A percentile compares a stretch with the other conserved stretches of the same genome.
These are phyloP conservation scores for Centruroides vittatus DNA, from an alignment of 1,140 invertebrate genomes.

Conservation along the genomic window DNA sequence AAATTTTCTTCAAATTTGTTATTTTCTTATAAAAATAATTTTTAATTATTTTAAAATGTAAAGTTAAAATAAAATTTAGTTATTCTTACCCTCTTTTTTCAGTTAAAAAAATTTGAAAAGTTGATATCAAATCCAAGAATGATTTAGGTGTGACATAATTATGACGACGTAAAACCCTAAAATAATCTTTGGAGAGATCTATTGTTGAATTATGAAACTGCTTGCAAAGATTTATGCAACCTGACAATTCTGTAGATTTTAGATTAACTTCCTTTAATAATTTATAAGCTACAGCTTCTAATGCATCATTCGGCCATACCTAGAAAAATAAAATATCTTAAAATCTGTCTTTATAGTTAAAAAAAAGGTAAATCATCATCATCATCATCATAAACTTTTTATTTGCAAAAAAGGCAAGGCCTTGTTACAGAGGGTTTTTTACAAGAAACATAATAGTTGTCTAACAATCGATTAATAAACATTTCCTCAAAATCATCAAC, in stretches of 20 bases:
- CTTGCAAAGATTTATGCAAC: slow-evolving; percentile 15
- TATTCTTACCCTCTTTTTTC: slow-evolving; percentile 50
- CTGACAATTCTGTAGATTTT: slow-evolving; percentile 24
- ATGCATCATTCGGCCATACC: slow-evolving; percentile 76
- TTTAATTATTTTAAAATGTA: too few species aligned
- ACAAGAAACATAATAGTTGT: too few species aligned
- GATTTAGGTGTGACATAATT: slow-evolving; percentile 80
- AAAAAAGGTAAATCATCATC: too few species aligned
- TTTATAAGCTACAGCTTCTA: slow-evolving; percentile 74
- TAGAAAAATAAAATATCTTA: neutral
- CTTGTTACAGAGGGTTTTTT: too few species aligned
- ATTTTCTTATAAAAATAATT: too few species aligned
- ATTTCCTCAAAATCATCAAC: too few species aligned
- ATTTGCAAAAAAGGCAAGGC: too few species aligned
- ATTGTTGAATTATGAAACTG: slow-evolving; percentile 9
- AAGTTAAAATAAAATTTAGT: too few species aligned
- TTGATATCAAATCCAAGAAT: slow-evolving; percentile 76
- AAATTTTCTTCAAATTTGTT: too few species aligned
- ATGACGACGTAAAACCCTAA: slow-evolving; percentile 3
- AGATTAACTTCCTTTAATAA: slow-evolving; percentile 51
- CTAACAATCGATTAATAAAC: too few species aligned
- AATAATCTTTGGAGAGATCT: slow-evolving; percentile 1
- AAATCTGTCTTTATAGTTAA: too few species aligned
- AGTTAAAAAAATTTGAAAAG: slow-evolving; percentile 53
- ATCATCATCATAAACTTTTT: too few species aligned